Percentiles rank a stretch among this genome's conserved stretches.
These are phyloP conservation scores for Gibbula magus DNA, from an alignment of 2,888 invertebrate species.

Conservation along the genomic window DNA sequence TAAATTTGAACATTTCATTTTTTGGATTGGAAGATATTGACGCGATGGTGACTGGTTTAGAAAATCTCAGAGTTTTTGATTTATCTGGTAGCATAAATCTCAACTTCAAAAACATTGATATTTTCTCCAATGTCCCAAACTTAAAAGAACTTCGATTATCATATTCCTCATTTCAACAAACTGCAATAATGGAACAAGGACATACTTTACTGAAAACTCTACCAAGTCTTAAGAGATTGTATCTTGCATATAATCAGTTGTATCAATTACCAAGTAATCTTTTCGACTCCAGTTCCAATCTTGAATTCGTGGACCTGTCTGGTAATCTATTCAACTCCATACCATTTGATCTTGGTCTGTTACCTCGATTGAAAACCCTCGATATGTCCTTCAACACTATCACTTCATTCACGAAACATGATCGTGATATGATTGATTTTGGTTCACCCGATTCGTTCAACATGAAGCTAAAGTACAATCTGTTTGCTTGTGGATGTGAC, in stretches of 20 bases:
- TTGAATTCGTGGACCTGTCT: not conserved
- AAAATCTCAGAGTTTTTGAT: not conserved
- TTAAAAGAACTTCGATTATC: not conserved
- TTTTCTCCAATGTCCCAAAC: not conserved
- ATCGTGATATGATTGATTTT: too few relatives aligned
- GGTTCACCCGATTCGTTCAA: not conserved
- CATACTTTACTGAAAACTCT: not conserved
- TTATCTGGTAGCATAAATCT: not conserved
- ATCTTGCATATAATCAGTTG: not conserved
- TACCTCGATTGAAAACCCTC: too few relatives aligned
- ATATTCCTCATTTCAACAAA: not conserved
- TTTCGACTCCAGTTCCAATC: not conserved
- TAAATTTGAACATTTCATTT: not conserved
- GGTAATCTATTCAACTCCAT: not conserved
- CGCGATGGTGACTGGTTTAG: not conserved
- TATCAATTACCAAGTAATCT: not conserved
- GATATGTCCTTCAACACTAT: too few relatives aligned
- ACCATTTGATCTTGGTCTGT: not conserved
- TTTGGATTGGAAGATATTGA: not conserved
- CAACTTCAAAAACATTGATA: not conserved
- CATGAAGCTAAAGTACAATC: not conserved
- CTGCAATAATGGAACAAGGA: not conserved
- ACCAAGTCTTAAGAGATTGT: not conserved
- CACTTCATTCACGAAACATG: too few relatives aligned
- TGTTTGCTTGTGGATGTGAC: not conserved